These are phyloP conservation scores for Meteorus sp. DNA, from an alignment of 1,140 invertebrate species.

Conservation along the genomic window DNA sequence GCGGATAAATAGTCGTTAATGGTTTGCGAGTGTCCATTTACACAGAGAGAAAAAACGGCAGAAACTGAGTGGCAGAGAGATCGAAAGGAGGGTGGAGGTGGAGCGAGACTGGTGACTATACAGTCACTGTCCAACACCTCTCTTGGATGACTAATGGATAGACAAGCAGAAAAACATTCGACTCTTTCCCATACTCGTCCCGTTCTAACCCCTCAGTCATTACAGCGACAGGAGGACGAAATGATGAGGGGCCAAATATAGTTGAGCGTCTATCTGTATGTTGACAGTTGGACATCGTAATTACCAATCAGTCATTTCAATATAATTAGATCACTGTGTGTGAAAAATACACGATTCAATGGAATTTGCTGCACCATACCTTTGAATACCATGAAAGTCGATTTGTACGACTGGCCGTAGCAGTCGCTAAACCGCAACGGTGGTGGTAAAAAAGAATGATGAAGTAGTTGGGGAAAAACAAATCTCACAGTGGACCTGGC, in stretches of 20 bases:
- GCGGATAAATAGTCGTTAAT: conserved; percentile 23
- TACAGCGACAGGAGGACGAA: too few relatives aligned
- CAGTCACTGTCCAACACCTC: not conserved
- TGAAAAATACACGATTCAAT: not conserved
- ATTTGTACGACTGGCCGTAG: conserved; percentile 5
- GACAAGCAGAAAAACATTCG: not conserved
- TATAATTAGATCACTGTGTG: not conserved
- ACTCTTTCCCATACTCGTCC: not conserved
- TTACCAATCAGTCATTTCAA: too few relatives aligned
- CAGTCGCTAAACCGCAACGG: conserved; percentile 6
- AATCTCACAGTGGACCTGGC: conserved; percentile 10
- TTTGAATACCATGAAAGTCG: conserved; percentile 14
- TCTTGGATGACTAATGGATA: conserved; percentile 14
- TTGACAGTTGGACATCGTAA: too few relatives aligned
- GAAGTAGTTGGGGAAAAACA: conserved; percentile 1
- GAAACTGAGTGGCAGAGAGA: too few relatives aligned
- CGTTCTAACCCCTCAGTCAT: not conserved
- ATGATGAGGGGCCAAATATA: too few relatives aligned
- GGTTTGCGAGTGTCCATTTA: conserved; percentile 20
- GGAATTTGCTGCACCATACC: not conserved
- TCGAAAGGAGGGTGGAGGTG: too few relatives aligned
- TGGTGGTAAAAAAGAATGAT: not conserved
- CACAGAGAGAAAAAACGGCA: too few relatives aligned
- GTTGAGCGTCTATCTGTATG: too few relatives aligned
- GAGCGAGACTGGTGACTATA: conserved; percentile 14